Evolutionary conservation across 2,797 vertebrate species (phyloP), one percentile per base, ranked within the genome.

Genomic region (Rhinoraja longicauda): DNA sequence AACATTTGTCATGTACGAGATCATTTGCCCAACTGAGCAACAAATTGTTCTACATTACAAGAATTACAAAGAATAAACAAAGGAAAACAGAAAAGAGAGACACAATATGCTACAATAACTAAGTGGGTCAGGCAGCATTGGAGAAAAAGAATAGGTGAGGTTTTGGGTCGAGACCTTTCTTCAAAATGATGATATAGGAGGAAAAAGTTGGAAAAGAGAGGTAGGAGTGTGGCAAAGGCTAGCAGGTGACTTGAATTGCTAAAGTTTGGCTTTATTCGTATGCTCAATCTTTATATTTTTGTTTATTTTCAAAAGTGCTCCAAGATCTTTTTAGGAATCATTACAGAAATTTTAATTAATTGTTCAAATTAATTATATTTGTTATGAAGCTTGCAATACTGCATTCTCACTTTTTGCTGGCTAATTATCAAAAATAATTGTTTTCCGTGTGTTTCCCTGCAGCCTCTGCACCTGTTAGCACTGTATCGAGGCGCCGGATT

Each of bases 381-480:
- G 29, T 75, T 92, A 53, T 73, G 90, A 73, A 75, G 13, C 26
- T 75, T 53, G 15, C 39, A 53, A 19, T 10, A n/a, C 26, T 75
- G 70, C 26, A 15, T 73, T 39, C 64, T 45, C 36, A 26, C 13
- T 73, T 92, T 67, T 24, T 75, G 90, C 26, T 73, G 39, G 26
- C 26, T 64, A 72, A 9, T 29, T 62, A 67, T 73, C 24, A 57
- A 36, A 72, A 72, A 10, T 21, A 90, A 75, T 92, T 17, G 93
- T 29, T 93, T 93, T 94, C 29, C 93, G 93, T 93, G 1, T 9
- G 92, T 93, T 94, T 29, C 93, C 91, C 94, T 93, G 0, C 94
- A 99, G 98, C 98, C 95, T 98, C 98, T 94, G 95, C 97, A 17
- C 97, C 98, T 94, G 96, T 98, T 96, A 97, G 95, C 96, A 97